Percentiles rank a stretch among this genome's conserved stretches.
These are phyloP conservation scores for Pitta sordida DNA, from an alignment of 2,113 vertebrate species.

Conservation along the genomic window DNA sequence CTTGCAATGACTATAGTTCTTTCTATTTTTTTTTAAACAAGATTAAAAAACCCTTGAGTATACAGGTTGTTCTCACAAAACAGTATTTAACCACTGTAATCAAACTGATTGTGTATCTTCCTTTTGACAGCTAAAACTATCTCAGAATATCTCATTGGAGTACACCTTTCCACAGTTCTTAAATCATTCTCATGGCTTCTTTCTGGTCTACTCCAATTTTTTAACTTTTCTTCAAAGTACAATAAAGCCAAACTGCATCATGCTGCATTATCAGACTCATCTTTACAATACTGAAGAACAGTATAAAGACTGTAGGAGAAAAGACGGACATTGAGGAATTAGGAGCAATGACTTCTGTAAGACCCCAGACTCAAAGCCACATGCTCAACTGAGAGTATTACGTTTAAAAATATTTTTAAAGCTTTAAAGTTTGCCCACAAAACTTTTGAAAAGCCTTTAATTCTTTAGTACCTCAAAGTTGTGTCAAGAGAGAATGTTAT, in stretches of 20 bases:
- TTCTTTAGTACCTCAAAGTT: too few species aligned
- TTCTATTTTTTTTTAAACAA: accelerated
- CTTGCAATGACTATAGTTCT: background rate
- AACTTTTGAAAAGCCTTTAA: too few species aligned
- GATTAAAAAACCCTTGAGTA: background rate
- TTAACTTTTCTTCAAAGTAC: background rate
- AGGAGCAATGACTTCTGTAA: background rate
- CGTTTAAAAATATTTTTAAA: too few species aligned
- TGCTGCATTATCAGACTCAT: background rate
- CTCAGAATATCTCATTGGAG: background rate
- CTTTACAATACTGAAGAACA: background rate
- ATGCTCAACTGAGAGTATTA: too few species aligned
- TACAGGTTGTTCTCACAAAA: background rate
- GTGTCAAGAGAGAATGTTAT: too few species aligned
- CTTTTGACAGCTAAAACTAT: background rate
- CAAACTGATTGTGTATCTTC: background rate
- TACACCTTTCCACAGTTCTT: background rate
- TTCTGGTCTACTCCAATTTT: background rate
- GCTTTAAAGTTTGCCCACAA: too few species aligned
- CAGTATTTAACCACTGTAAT: background rate
- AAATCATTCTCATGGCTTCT: background rate
- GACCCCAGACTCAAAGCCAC: too few species aligned
- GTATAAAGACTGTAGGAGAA: background rate
- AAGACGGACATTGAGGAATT: background rate
- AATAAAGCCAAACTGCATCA: background rate